A percentile compares a stretch with the other conserved stretches of the same genome.
phyloP scores from a whole-genome alignment of 2,888 invertebrate species.

The Leucophenga montana region DNA sequence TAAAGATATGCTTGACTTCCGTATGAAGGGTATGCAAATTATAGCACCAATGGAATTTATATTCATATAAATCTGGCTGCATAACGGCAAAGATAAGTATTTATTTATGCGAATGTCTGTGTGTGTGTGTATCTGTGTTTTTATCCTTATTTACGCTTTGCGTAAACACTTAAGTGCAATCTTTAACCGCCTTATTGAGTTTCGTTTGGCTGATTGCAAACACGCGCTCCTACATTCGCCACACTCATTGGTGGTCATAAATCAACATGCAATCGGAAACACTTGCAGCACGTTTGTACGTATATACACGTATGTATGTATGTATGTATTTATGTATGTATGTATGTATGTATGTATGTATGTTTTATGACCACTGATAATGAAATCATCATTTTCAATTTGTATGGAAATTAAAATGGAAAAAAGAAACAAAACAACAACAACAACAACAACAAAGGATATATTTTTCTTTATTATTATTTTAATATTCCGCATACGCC shows the following conservation, averaged over 20 bases:
- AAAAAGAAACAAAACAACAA: constrained; percentile 23
- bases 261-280: constrained; percentile 41
- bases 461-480: background rate
- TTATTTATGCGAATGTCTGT: constrained; percentile 1
- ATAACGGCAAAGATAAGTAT: no score
- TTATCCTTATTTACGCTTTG: constrained; percentile 15
- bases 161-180: constrained; percentile 43
- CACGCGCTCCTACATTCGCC: background rate
- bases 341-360: no score
- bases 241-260: constrained; percentile 29
- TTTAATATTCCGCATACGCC: no score
- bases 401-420: constrained; percentile 46
- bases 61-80: no score
- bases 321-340: constrained; percentile 2
- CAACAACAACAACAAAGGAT: constrained; percentile 2
- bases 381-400: constrained; percentile 53
- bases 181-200: constrained; percentile 42
- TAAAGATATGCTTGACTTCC: no score
- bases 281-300: constrained; percentile 10
- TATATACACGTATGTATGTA: background rate
- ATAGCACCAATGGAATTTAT: no score
- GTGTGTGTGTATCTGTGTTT: background rate
- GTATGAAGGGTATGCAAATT: no score
- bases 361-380: constrained; percentile 52
- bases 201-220: constrained; percentile 2